A percentile compares a stretch with the other conserved stretches of the same genome.
phyloP scores from a whole-genome alignment of 2,113 vertebrate genomes.

The Bombycilla garrulus region DNA sequence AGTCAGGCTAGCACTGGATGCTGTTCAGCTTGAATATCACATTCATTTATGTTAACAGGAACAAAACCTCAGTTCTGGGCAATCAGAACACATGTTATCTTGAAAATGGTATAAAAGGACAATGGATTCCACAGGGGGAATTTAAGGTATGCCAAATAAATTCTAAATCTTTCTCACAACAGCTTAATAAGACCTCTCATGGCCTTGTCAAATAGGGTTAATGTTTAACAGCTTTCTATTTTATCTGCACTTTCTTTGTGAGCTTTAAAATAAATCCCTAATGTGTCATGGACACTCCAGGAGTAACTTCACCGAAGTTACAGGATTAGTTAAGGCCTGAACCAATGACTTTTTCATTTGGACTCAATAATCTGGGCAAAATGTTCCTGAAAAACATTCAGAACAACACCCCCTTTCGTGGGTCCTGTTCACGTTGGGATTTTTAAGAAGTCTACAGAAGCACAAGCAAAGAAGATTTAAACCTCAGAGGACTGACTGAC shows the following conservation, averaged over 20 bases:
- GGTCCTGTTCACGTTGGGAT: background rate
- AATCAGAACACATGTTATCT: background rate
- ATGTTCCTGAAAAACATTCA: background rate
- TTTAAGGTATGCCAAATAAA: background rate
- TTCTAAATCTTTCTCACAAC: background rate
- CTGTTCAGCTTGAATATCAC: conserved; percentile 1
- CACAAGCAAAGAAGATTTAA: background rate
- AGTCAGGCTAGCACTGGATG: conserved; percentile 17
- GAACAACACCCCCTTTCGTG: background rate
- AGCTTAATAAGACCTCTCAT: background rate
- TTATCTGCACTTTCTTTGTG: background rate
- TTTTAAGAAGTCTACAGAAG: background rate
- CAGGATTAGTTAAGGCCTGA: background rate
- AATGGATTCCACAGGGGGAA: conserved; percentile 4
- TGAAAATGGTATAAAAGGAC: conserved; percentile 8
- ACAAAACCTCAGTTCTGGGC: background rate
- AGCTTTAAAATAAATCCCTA: conserved; percentile 17
- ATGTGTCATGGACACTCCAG: background rate
- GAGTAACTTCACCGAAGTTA: background rate
- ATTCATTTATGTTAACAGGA: background rate
- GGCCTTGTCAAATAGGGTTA: conserved; percentile 42
- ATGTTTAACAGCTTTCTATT: conserved; percentile 23
- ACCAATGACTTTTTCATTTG: background rate
- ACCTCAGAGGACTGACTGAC: background rate
- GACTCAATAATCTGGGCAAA: background rate